Evolutionary conservation across 1,140 invertebrate species (phyloP), one percentile per base, ranked within the genome.

Genomic region (Mylabris phalerata): DNA sequence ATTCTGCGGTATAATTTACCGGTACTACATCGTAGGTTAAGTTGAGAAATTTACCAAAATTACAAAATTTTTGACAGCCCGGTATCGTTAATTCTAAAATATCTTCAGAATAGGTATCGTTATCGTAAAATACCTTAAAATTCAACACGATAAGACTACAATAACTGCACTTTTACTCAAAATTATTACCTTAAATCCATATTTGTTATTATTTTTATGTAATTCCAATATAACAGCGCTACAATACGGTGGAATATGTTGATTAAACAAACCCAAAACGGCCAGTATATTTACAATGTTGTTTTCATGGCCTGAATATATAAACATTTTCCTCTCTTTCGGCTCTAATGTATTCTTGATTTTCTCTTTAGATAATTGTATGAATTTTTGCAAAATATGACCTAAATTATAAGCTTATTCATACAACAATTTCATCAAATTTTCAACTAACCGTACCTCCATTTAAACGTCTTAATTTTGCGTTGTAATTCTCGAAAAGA

Each of bases 241-340:
- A 7, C 71, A 69, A 55, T 73, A 76, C 32, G 68, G 63, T 10
- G 74, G 75, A 49, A 73, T 65, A 48, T 71, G 71, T 49, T 62
- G 63, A 48, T 84, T 73, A 67, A 82, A 89, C 1, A 84, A 77
- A 9, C 78, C 77, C 9, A 88, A 45, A 26, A 60, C 60, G 5
- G 60, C 73, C 60, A 90, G 75, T 6, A 89, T 60, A n/a, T 80
- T 80, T 1, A 82, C 79, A 3, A 90, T 74, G 27, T 85, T 88
- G 47, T 83, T 84, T 68, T 90, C 88, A 67, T 90, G 87, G 7
- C 77, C 82, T 3, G 82, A 82, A 65, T 81, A 84, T 40, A 85
- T 57, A 45, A 76, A 76, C 9, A 66, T 61, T 59, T 84, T 84
- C 40, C 58, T 55, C 27, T 59, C 55, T 11, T 10, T 40, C 2